phyloP scores from a whole-genome alignment of 2,113 vertebrate species.

The Cololabis saira region DNA sequence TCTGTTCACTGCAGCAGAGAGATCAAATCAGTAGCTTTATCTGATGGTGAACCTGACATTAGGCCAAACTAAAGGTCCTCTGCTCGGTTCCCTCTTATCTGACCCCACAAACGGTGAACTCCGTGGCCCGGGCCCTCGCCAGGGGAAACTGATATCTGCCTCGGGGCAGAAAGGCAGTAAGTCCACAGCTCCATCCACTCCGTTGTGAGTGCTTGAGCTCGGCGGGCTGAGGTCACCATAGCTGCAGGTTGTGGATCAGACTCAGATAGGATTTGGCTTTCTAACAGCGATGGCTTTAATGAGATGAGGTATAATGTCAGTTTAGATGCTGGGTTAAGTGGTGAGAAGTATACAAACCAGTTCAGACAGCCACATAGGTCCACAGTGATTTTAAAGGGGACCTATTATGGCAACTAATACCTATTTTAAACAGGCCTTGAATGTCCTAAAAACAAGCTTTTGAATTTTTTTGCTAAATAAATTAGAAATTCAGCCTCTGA shows the following conservation, averaged over 20 bases:
- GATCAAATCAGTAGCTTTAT: conserved; percentile 73
- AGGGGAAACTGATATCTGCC: conserved; percentile 70
- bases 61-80: conserved; percentile 67
- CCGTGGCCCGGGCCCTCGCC: conserved; percentile 34
- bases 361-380: too few relatives aligned
- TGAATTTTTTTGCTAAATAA: too few relatives aligned
- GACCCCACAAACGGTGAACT: conserved; percentile 61
- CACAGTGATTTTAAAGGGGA: too few relatives aligned
- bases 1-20: conserved; percentile 50
- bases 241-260: conserved; percentile 63
- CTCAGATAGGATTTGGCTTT: conserved; percentile 48
- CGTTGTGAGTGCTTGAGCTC: conserved; percentile 54
- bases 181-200: conserved; percentile 59
- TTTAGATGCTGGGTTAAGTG: conserved; percentile 28
- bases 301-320: conserved; percentile 57
- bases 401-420: too few relatives aligned
- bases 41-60: conserved; percentile 74
- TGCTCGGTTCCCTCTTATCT: conserved; percentile 68
- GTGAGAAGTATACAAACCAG: conserved; percentile 24
- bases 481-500: too few relatives aligned
- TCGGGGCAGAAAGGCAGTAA: conserved; percentile 44
- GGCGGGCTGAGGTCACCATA: conserved; percentile 42
- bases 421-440: too few relatives aligned
- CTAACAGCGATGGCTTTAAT: conserved; percentile 36
- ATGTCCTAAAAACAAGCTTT: too few relatives aligned